Evolutionary conservation across 2,797 vertebrate species (phyloP), one percentile per base, ranked within the genome.

Genomic region (Cynodonichthys magdalenae): DNA sequence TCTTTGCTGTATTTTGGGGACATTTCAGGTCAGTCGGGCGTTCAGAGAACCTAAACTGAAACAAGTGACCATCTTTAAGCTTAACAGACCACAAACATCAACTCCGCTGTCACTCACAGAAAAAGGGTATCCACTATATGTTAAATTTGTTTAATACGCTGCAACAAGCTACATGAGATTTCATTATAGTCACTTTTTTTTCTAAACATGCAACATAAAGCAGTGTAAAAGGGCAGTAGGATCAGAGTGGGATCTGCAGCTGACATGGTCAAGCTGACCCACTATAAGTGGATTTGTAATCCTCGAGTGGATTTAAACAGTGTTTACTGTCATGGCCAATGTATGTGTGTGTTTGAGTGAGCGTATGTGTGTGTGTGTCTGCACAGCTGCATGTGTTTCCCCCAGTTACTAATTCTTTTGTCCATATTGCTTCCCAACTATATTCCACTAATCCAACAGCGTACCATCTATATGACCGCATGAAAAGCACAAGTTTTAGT

Each of bases 251-350:
- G 84, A 81, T 84, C 78, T 84, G 77, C 86, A 87, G 86, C 81
- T 83, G 87, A 88, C 88, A 87, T 54, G 61, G 74, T 75, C 81
- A 77, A 79, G 71, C 70, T 84, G 85, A 90, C 88, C 86, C 77
- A 87, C 73, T 84, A 67, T 87, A 92, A 90, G 86, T 90, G 88
- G 90, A 90, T 89, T 89, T 90, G 88, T 90, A 89, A 90, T 90
- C 88, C 87, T 82, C 17, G 20, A 85, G 83, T 88, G 82, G 87
- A 90, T 90, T 88, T 87, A 75, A 89, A 89, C 77, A 82, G 83
- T 88, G 87, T 90, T 87, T 86, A 88, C 79, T 68, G 82, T 81
- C 79, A 73, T 44, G 29, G 73, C 69, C 50, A 31, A 48, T 69
- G 64, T 82, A 70, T 81, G 68, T 74, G 66, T 62, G 61, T 71